These are phyloP conservation scores for Mus spicilegus DNA, from an alignment of 2,113 vertebrate genomes.

Conservation along the genomic window DNA sequence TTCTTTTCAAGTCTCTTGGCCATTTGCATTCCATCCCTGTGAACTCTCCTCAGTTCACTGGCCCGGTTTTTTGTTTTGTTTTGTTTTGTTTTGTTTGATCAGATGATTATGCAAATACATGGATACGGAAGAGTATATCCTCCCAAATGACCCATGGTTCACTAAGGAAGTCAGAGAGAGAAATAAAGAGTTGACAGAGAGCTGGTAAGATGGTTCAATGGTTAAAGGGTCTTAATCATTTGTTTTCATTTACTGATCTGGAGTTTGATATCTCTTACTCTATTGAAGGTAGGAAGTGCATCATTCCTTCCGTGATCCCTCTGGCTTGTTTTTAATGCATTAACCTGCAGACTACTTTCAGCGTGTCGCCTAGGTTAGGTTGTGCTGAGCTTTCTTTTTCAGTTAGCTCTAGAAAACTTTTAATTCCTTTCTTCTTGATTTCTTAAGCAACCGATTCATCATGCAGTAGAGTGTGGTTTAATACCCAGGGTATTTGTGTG, in stretches of 20 bases:
- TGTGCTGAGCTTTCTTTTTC: neutral
- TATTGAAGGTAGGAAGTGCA: neutral
- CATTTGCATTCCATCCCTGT: neutral
- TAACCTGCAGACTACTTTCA: neutral
- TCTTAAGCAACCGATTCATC: neutral
- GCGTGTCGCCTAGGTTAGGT: neutral
- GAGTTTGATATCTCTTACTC: neutral
- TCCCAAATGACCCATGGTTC: neutral
- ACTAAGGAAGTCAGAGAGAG: neutral
- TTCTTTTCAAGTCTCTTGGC: neutral
- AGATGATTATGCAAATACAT: neutral
- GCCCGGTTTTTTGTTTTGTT: neutral
- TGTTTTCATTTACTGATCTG: neutral
- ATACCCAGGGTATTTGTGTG: neutral
- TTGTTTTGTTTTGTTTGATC: no score
- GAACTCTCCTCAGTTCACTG: neutral
- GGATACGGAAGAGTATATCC: neutral
- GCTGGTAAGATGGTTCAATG: neutral
- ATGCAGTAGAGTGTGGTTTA: neutral
- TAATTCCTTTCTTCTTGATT: neutral
- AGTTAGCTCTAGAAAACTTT: neutral
- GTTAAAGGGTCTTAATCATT: neutral
- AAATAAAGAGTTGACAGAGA: neutral
- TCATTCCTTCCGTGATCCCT: neutral
- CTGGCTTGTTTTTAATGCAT: neutral